Conservation (phyloP, 1,140 invertebrate genomes). For the Zaprionus nigranus region DNA sequence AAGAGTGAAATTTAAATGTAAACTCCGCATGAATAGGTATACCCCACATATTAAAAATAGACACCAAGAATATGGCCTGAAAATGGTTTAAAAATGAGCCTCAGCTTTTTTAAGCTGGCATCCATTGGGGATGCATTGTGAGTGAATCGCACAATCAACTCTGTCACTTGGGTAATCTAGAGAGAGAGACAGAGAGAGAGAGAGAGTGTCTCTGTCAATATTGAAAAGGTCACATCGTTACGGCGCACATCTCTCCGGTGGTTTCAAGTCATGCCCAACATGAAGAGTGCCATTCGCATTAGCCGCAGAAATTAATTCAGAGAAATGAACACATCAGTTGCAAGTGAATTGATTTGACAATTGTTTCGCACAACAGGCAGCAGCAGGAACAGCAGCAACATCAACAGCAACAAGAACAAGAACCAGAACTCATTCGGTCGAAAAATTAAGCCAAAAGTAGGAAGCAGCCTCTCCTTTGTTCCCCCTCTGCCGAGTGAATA, state of each 20-base stretch:
- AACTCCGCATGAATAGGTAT: background rate
- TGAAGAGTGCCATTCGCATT: conserved; percentile 31
- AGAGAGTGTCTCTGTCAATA: background rate
- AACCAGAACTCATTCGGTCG: conserved; percentile 34
- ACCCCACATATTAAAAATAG: background rate
- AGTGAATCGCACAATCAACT: background rate
- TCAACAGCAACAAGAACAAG: background rate
- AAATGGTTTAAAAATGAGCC: background rate
- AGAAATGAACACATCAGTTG: conserved; percentile 40
- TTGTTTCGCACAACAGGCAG: conserved; percentile 28
- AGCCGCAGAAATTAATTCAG: conserved; percentile 27
- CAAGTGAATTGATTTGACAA: conserved; percentile 53
- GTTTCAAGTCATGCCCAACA: conserved; percentile 7
- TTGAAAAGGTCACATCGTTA: conserved; percentile 9
- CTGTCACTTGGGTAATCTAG: background rate
- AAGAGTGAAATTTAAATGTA: conserved; percentile 15
- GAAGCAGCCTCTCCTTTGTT: background rate
- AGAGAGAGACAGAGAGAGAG: background rate
- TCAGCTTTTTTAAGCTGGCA: background rate
- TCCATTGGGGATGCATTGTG: background rate
- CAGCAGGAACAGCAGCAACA: background rate
- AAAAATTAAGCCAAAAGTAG: conserved; percentile 34
- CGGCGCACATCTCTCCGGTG: background rate
- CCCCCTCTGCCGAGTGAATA: conserved; percentile 22
- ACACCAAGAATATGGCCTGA: background rate